Conservation (phyloP, 2,888 invertebrate species). For the Heliconius ethilla region DNA sequence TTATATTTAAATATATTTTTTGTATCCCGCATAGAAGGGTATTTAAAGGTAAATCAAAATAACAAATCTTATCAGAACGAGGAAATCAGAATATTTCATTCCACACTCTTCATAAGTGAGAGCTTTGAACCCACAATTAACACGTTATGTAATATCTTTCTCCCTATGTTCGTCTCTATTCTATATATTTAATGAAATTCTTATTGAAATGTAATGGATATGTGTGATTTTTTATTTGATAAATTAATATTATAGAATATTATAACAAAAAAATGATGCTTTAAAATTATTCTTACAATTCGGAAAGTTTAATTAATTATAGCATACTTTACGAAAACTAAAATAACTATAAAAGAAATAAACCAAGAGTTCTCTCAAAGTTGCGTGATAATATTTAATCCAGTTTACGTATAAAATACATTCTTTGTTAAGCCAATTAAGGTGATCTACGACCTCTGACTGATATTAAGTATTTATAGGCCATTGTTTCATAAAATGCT, state of each 20-base stretch:
- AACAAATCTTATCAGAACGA: too few relatives aligned
- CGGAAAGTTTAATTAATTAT: not conserved
- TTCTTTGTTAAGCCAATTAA: conserved; percentile 74
- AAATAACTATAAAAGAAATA: not conserved
- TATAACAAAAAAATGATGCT: not conserved
- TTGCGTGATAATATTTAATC: conserved; percentile 67
- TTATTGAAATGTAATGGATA: too few relatives aligned
- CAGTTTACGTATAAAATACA: conserved; percentile 64
- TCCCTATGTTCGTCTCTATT: too few relatives aligned
- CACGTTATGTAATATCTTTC: too few relatives aligned
- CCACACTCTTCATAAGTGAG: too few relatives aligned
- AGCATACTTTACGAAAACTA: not conserved
- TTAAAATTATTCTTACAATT: not conserved
- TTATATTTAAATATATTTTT: not conserved
- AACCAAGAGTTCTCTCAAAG: conserved; percentile 40
- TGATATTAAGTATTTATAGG: conserved; percentile 73
- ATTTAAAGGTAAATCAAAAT: too few relatives aligned
- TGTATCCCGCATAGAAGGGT: too few relatives aligned
- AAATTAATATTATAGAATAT: too few relatives aligned
- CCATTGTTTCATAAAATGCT: conserved; percentile 70
- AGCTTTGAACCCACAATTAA: too few relatives aligned
- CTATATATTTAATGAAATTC: too few relatives aligned
- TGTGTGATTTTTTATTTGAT: too few relatives aligned
- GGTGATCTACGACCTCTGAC: conserved; percentile 71
- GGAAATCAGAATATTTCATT: too few relatives aligned